phyloP scores from a whole-genome alignment of 2,113 vertebrate species.

The Passer domesticus region DNA sequence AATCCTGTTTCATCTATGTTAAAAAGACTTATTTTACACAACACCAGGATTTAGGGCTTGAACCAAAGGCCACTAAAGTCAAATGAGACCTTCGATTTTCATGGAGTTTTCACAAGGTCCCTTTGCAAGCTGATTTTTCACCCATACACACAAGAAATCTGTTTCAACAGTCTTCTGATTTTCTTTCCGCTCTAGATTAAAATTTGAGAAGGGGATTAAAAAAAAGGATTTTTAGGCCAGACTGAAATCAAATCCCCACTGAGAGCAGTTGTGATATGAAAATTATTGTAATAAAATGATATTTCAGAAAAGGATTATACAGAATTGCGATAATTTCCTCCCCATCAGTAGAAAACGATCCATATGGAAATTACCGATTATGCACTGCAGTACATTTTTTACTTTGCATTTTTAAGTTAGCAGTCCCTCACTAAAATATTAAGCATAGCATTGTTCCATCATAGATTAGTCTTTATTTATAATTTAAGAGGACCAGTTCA shows the following conservation, averaged over 20 bases:
- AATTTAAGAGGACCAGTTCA: not conserved
- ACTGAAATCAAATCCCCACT: constrained; percentile 39
- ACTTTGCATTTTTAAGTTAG: constrained; percentile 28
- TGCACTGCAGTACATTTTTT: not conserved
- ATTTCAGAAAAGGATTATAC: constrained; percentile 20
- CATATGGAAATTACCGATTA: constrained; percentile 44
- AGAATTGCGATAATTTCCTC: constrained; percentile 50
- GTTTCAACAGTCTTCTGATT: not conserved
- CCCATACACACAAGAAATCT: not conserved
- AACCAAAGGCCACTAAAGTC: not conserved
- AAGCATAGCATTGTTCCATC: not conserved
- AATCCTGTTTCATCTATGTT: not conserved
- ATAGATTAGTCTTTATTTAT: not conserved
- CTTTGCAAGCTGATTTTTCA: constrained; percentile 7
- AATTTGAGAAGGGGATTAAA: constrained; percentile 52
- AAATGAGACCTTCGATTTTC: not conserved
- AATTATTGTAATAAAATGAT: not conserved
- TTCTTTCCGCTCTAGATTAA: constrained; percentile 2
- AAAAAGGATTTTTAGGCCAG: constrained; percentile 32
- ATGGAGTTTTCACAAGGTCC: not conserved
- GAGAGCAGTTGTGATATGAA: not conserved
- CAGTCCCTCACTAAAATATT: not conserved
- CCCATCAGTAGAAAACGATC: constrained; percentile 57
- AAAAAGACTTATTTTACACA: not conserved
- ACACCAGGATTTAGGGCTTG: not conserved